A percentile compares a stretch with the other conserved stretches of the same genome.
phyloP scores from a whole-genome alignment of 1,140 invertebrate genomes.

The Spodoptera litura region DNA sequence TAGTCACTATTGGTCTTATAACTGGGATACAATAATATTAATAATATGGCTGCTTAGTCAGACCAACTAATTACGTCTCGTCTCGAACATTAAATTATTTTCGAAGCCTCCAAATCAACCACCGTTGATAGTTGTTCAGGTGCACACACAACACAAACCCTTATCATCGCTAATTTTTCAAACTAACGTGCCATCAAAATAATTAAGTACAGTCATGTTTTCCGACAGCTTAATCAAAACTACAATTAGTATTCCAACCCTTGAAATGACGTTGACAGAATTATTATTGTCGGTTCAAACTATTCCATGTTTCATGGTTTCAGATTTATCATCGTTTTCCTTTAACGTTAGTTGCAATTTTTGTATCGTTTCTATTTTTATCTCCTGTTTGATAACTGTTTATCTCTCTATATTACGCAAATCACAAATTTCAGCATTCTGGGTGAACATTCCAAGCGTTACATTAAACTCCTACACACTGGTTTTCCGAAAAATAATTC shows the following conservation, averaged over 20 bases:
- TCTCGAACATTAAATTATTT: no score
- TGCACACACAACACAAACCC: no score
- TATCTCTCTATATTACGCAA: not conserved
- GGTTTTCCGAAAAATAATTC: constrained; percentile 48
- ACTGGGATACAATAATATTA: no score
- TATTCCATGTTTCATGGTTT: no score
- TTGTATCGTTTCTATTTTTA: no score
- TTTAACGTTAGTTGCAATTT: no score
- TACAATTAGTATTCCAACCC: constrained; percentile 20
- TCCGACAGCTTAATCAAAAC: constrained; percentile 27
- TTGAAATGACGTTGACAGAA: constrained; percentile 20
- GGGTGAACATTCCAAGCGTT: constrained; percentile 15
- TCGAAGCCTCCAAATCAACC: no score
- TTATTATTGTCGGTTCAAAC: not conserved
- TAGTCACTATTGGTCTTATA: no score
- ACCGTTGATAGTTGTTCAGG: no score
- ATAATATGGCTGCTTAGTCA: no score
- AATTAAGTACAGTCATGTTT: constrained; percentile 21
- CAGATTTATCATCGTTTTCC: no score
- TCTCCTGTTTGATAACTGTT: not conserved
- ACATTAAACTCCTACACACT: constrained; percentile 46
- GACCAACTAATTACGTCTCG: no score
- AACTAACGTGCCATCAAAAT: constrained; percentile 1
- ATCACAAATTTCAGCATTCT: not conserved
- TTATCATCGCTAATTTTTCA: not conserved